phyloP scores from a whole-genome alignment of 1,140 invertebrate species.

The Whitmania pigra region DNA sequence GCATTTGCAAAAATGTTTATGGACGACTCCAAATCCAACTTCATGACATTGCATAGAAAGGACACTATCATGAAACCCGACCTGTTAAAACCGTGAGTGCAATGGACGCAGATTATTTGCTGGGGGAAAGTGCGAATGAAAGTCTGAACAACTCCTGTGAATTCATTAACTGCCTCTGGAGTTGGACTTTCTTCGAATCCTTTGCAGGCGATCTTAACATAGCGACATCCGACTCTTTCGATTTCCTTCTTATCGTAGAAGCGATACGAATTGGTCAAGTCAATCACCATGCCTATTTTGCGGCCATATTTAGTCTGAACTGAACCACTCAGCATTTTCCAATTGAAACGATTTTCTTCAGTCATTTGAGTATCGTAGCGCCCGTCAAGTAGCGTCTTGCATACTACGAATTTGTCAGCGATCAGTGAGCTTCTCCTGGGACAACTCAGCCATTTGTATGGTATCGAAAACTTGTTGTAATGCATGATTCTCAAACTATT shows the following conservation, averaged over 20 bases:
- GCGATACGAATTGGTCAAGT: slow-evolving; percentile 81
- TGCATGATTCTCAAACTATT: too few relatives aligned
- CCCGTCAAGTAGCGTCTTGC: slow-evolving; percentile 74
- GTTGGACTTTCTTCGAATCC: too few relatives aligned
- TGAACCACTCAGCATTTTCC: slow-evolving; percentile 55
- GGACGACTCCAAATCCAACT: slow-evolving; percentile 44
- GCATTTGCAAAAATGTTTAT: slow-evolving; percentile 19
- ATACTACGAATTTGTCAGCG: slow-evolving; percentile 55
- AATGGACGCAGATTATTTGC: slow-evolving; percentile 62
- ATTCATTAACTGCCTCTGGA: not conserved
- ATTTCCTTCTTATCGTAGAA: slow-evolving; percentile 75
- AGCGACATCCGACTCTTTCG: slow-evolving; percentile 53
- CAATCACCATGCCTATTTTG: slow-evolving; percentile 85
- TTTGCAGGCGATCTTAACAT: too few relatives aligned
- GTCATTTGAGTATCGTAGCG: slow-evolving; percentile 68
- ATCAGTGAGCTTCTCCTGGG: slow-evolving; percentile 11
- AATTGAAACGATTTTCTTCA: slow-evolving; percentile 60
- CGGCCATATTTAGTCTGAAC: slow-evolving; percentile 42
- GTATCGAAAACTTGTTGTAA: too few relatives aligned
- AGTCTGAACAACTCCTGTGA: not conserved
- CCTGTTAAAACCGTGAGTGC: too few relatives aligned
- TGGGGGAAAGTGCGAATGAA: not conserved
- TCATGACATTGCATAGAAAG: slow-evolving; percentile 66
- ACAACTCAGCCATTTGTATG: too few relatives aligned
- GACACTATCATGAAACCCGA: slow-evolving; percentile 81